phyloP scores from a whole-genome alignment of 1,140 invertebrate genomes.

The Cryptotermes secundus region DNA sequence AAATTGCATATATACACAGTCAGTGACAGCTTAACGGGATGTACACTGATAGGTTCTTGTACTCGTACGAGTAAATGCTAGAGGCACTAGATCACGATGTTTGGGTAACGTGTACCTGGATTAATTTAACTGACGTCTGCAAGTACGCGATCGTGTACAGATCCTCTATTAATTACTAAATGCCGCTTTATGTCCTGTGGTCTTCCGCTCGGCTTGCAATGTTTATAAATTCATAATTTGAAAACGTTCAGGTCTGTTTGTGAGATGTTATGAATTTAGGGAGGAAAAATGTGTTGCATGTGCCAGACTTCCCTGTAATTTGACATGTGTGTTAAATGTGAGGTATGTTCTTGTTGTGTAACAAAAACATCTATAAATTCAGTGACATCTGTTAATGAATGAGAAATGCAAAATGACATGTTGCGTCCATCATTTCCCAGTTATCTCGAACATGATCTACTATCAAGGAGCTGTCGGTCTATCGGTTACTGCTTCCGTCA shows the following conservation, averaged over 20 bases:
- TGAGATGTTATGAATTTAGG: neutral
- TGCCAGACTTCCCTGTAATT: neutral
- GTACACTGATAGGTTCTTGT: no score
- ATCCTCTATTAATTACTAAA: neutral
- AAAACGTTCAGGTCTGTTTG: neutral
- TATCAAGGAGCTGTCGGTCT: no score
- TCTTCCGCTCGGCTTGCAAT: neutral
- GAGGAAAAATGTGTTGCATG: neutral
- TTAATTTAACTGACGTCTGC: no score
- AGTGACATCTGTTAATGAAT: neutral
- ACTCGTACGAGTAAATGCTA: no score
- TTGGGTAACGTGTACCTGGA: no score
- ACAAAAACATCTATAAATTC: neutral
- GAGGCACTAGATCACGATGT: no score
- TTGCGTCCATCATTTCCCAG: neutral
- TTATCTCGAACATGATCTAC: neutral
- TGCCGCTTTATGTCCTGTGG: neutral
- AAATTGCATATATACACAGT: no score
- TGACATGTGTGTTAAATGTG: neutral
- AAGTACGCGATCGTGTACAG: no score
- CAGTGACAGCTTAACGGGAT: no score
- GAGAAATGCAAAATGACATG: neutral
- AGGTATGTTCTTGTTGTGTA: neutral
- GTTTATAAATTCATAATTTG: neutral
- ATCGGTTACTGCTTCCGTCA: no score